Evolutionary conservation across 2,888 invertebrate genomes (phyloP), one percentile per base, ranked within the genome.

Genomic region (Pseudococcus jackbeardsleyi): DNA sequence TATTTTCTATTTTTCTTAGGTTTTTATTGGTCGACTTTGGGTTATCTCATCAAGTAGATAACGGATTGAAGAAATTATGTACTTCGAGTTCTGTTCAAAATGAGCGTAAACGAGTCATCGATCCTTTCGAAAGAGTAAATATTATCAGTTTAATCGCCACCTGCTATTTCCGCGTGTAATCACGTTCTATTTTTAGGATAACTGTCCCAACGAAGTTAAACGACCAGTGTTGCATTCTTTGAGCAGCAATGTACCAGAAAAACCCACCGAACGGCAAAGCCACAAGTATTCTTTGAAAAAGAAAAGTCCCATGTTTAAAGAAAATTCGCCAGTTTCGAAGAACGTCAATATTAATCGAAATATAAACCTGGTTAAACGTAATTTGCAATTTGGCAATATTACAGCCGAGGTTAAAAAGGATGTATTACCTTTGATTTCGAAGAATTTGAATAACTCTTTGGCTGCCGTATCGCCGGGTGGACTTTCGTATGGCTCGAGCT

Each of bases 11-110:
- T 86, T 89, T 48, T 84, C 85, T 85, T 90, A 95, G 95, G 90
- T 96, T 95, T 92, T 93, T 96, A 86, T 92, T 97, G 89, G 96
- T 98, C 17, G 97, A 98, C 92, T 98, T 98, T 93, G 98, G 98
- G 0, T 93, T 98, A 89, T 96, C 97, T 33, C 96, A 97, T 92
- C 93, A 93, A 82, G 92, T 93, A 89, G 90, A 90, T 68, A 89
- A 90, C 84, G 90, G 19, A 19, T n/a, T 50, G 7, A 88, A 82
- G 9, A 50, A 64, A 9, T 59, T 50, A 19, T 54, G 22, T 11
- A 26, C 9, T 19, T 46, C 48, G n/a, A 26, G 64, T 9, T 48
- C 7, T n/a, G 22, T 12, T 1, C 46, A 72, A 50, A 84, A 22
- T 9, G 72, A 84, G 11, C 84, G 88, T n/a, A 85, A 88, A 72